Evolutionary conservation across 2,113 vertebrate genomes (phyloP).

Genomic region (Hippocampus barbouri): DNA sequence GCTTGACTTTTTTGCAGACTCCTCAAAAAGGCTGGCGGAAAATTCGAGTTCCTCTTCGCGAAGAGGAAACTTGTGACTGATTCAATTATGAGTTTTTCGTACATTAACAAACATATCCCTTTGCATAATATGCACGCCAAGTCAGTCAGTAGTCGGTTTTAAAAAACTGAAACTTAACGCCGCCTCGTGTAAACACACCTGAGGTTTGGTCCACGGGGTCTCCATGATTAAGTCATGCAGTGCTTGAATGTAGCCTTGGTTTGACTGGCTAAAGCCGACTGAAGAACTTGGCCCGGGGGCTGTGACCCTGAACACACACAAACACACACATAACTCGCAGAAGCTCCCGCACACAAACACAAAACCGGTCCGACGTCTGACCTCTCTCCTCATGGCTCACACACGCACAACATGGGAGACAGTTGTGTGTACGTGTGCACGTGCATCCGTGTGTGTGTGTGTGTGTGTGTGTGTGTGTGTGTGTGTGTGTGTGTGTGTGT

Average conservation of each 20-base stretch:
- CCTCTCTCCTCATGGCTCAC: slow-evolving; percentile 28
- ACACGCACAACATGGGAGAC: slow-evolving; percentile 50
- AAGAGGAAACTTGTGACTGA: slow-evolving; percentile 26
- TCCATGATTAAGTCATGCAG: slow-evolving; percentile 53
- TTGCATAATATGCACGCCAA: background rate
- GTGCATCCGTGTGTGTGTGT: slow-evolving; percentile 4
- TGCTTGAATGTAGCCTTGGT: slow-evolving; percentile 56
- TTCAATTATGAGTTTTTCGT: background rate
- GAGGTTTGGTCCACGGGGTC: background rate
- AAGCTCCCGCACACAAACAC: slow-evolving; percentile 19
- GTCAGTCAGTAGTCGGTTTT: too few relatives aligned
- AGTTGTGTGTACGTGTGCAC: slow-evolving; percentile 18
- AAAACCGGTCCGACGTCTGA: slow-evolving; percentile 38
- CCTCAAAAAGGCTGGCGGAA: slow-evolving; percentile 47
- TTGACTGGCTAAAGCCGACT: slow-evolving; percentile 55
- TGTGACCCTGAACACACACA: slow-evolving; percentile 47
- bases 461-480: slow-evolving; percentile 4
- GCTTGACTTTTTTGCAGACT: slow-evolving; percentile 48
- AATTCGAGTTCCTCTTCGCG: slow-evolving; percentile 29
- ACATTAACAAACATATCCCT: background rate
- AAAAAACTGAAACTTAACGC: too few relatives aligned
- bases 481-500: slow-evolving; percentile 10
- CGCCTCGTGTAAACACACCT: too few relatives aligned
- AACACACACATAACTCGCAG: slow-evolving; percentile 8
- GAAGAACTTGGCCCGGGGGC: slow-evolving; percentile 52